phyloP scores from a whole-genome alignment of 2,797 vertebrate genomes.

The Lerista edwardsae region DNA sequence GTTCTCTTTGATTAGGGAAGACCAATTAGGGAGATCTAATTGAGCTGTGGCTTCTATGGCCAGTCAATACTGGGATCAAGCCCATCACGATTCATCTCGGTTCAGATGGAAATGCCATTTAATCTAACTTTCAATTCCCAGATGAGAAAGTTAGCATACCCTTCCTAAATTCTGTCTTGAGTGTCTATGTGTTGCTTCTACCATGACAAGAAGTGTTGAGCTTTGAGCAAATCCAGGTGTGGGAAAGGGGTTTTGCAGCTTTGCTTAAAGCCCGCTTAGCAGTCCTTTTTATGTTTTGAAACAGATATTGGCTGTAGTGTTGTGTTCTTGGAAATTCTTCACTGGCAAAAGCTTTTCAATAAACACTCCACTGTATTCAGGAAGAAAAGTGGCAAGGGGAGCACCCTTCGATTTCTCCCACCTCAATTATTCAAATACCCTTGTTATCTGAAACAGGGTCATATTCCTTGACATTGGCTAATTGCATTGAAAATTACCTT shows the following conservation, averaged over 20 bases:
- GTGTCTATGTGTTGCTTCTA: slow-evolving; percentile 4
- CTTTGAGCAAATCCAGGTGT: neutral
- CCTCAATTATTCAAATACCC: slow-evolving; percentile 53
- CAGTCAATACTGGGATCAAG: neutral
- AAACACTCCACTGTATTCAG: slow-evolving; percentile 61
- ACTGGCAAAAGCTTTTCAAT: slow-evolving; percentile 70
- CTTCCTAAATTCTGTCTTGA: neutral
- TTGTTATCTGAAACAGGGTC: slow-evolving; percentile 65
- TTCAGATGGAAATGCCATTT: neutral
- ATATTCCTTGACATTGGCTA: slow-evolving; percentile 64
- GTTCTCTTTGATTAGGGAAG: neutral
- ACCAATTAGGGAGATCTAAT: neutral
- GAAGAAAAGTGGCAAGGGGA: slow-evolving; percentile 63
- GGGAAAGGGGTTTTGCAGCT: neutral
- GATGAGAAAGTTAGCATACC: fast-evolving
- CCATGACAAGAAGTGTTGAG: neutral
- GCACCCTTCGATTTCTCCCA: slow-evolving; percentile 58
- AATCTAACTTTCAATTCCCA: neutral
- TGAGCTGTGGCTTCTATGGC: slow-evolving; percentile 16
- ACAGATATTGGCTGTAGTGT: slow-evolving; percentile 39
- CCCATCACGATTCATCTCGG: neutral
- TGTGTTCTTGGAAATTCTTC: slow-evolving; percentile 66
- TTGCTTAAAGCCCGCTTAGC: slow-evolving; percentile 32
- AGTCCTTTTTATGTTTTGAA: slow-evolving; percentile 35
- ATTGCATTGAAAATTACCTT: slow-evolving; percentile 72